Conservation (phyloP, 2,113 vertebrate species). For the Anseranas semipalmata region DNA sequence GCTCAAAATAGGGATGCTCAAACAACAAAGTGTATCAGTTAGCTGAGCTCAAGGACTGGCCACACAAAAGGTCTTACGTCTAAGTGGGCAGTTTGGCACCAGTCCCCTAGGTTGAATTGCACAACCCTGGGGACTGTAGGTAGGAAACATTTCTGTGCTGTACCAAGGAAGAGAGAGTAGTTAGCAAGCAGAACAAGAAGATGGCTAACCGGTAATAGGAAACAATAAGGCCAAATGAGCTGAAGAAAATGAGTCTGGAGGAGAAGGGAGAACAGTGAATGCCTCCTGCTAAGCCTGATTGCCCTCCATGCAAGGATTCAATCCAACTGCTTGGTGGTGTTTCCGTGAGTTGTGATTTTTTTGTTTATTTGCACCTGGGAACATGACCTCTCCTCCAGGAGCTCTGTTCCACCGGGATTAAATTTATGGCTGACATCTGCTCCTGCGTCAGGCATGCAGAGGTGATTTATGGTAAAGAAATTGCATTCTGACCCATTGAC, state of each 20-base stretch:
- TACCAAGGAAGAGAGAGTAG: not conserved
- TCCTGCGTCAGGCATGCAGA: not conserved
- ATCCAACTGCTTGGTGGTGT: not conserved
- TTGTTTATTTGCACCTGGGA: slow-evolving; percentile 43
- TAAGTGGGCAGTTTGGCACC: not conserved
- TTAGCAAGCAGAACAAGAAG: not conserved
- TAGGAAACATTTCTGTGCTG: not conserved
- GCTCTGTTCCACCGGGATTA: not conserved
- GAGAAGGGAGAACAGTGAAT: not conserved
- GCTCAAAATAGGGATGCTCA: not conserved
- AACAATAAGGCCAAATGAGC: not conserved
- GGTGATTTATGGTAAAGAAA: slow-evolving; percentile 31
- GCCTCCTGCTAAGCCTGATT: not conserved
- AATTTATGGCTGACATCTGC: slow-evolving; percentile 52
- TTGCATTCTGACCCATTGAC: slow-evolving; percentile 4
- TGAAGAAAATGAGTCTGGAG: not conserved
- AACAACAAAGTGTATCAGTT: not conserved
- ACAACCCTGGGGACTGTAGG: not conserved
- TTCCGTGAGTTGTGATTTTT: not conserved
- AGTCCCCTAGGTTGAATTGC: not conserved
- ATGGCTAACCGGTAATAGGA: not conserved
- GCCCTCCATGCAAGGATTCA: not conserved
- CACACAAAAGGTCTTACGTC: not conserved
- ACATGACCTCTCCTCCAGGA: slow-evolving; percentile 6
- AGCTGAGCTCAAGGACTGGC: not conserved